A percentile compares a stretch with the other conserved stretches of the same genome.
These are phyloP conservation scores for Pampus argenteus DNA, from an alignment of 2,797 vertebrate genomes.

Conservation along the genomic window DNA sequence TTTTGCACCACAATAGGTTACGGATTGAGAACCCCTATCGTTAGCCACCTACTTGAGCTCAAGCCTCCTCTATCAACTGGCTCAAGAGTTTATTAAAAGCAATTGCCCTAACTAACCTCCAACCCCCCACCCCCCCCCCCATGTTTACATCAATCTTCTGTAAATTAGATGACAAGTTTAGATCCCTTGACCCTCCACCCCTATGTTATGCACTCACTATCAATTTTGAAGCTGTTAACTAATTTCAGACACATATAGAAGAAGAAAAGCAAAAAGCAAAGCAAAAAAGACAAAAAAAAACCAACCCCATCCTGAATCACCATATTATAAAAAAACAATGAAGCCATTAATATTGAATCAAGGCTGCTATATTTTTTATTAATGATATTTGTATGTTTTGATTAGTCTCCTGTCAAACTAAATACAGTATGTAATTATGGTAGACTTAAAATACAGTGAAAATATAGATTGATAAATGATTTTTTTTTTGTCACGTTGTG, in stretches of 20 bases:
- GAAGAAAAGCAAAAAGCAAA: background rate
- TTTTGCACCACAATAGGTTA: conserved; percentile 90
- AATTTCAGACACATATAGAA: conserved; percentile 7
- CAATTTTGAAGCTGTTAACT: conserved; percentile 29
- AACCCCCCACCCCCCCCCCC: conserved; percentile 63
- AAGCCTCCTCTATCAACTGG: conserved; percentile 87
- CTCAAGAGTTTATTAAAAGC: conserved; percentile 92
- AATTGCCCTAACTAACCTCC: conserved; percentile 81
- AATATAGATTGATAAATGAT: background rate
- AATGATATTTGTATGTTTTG: background rate
- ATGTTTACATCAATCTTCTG: conserved; percentile 84
- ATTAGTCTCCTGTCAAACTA: background rate
- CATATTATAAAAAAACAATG: background rate
- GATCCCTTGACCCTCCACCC: conserved; percentile 38
- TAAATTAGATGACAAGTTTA: conserved; percentile 82
- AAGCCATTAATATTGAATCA: background rate
- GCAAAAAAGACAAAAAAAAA: no score
- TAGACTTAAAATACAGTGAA: background rate
- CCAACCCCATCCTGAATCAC: background rate
- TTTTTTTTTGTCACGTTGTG: conserved; percentile 1
- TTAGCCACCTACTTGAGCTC: conserved; percentile 88
- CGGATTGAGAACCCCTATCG: conserved; percentile 88
- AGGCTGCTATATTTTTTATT: no score
- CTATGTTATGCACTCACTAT: conserved; percentile 16
- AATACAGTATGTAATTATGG: background rate